A percentile compares a stretch with the other conserved stretches of the same genome.
Evolutionary conservation across 2,888 invertebrate species (phyloP).

Genomic region (Drosophila phalerata): DNA sequence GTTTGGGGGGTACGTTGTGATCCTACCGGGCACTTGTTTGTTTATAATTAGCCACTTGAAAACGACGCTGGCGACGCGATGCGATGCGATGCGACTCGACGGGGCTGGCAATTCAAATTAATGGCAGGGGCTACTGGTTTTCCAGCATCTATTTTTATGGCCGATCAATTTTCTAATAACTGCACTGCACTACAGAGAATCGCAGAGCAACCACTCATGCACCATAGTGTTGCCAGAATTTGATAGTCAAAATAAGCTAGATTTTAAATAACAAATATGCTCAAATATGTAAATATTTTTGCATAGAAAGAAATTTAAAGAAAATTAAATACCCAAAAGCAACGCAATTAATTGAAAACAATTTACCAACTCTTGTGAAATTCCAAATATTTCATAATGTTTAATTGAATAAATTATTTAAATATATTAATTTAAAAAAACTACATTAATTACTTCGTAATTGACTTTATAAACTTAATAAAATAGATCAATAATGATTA

Average conservation of each 20-base stretch:
- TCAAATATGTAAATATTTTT: background rate
- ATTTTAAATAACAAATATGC: background rate
- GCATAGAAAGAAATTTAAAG: background rate
- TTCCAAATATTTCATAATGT: too few relatives aligned
- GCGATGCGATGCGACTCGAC: constrained; percentile 29
- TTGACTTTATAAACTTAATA: too few relatives aligned
- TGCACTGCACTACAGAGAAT: constrained; percentile 12
- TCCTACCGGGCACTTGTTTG: constrained; percentile 69
- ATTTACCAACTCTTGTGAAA: too few relatives aligned
- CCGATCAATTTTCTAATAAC: constrained; percentile 73
- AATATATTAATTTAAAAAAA: too few relatives aligned
- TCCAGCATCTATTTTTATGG: constrained; percentile 70
- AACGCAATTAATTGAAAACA: too few relatives aligned
- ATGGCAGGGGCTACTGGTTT: constrained; percentile 73
- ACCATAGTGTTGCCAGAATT: background rate
- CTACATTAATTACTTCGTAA: too few relatives aligned
- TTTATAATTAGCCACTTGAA: constrained; percentile 74
- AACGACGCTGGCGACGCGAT: constrained; percentile 46
- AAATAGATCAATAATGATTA: too few relatives aligned
- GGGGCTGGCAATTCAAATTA: constrained; percentile 68
- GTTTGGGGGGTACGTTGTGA: constrained; percentile 19
- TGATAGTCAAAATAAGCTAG: background rate
- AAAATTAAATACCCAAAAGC: too few relatives aligned
- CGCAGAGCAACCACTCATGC: background rate
- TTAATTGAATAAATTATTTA: too few relatives aligned